A percentile compares a stretch with the other conserved stretches of the same genome.
Conservation (phyloP, 2,113 vertebrate genomes). For the Megaceryle maxima region DNA sequence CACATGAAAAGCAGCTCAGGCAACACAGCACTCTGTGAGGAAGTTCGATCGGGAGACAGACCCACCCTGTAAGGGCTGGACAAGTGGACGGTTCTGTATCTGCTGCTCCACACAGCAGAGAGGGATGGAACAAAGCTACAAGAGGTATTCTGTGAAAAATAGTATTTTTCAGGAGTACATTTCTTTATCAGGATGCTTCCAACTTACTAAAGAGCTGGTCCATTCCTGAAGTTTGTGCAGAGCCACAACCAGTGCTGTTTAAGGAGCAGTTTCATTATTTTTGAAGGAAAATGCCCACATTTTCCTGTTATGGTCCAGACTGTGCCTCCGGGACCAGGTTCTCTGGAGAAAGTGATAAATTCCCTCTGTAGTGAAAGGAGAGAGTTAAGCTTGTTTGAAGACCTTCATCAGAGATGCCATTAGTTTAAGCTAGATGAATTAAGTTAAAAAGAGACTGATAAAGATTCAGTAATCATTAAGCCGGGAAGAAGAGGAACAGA, state of each 20-base stretch:
- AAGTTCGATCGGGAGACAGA: neutral
- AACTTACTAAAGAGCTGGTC: neutral
- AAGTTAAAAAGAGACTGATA: neutral
- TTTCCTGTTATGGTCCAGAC: neutral
- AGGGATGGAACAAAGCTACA: neutral
- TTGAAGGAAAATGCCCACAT: neutral
- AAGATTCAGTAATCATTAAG: neutral
- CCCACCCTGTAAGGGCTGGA: neutral
- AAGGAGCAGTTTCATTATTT: neutral
- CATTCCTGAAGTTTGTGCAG: neutral
- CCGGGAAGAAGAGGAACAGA: neutral
- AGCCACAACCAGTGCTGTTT: neutral
- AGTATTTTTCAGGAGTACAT: neutral
- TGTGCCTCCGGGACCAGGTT: neutral
- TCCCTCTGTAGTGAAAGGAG: neutral
- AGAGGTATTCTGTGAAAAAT: neutral
- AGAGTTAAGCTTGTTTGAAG: neutral
- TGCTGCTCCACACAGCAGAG: neutral
- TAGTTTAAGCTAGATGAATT: neutral
- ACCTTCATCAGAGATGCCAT: neutral
- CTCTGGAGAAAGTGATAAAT: neutral
- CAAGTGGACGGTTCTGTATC: fast-evolving
- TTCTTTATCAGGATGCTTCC: neutral
- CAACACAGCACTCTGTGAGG: fast-evolving
- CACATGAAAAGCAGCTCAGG: neutral